These are phyloP conservation scores for Linnaemya tessellans DNA, from an alignment of 2,888 invertebrate genomes.

Conservation along the genomic window DNA sequence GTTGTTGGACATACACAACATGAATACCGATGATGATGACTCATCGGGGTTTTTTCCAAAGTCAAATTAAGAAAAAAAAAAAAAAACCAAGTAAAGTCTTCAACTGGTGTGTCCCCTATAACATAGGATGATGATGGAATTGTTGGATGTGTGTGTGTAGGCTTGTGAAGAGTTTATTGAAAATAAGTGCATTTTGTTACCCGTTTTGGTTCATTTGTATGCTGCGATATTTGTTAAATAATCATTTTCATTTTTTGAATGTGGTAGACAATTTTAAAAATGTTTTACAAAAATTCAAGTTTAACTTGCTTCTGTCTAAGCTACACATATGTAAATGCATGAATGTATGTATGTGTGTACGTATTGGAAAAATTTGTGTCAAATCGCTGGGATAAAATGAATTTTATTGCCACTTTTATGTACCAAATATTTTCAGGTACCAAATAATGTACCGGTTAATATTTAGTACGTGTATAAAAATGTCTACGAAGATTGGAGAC, in stretches of 20 bases:
- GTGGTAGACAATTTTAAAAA: background rate
- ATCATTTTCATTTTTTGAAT: conserved; percentile 28
- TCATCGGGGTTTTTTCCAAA: conserved; percentile 82
- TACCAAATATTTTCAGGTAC: background rate
- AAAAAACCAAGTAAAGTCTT: conserved; percentile 37
- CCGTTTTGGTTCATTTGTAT: conserved; percentile 56
- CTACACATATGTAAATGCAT: background rate
- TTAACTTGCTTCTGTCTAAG: background rate
- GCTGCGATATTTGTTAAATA: conserved; percentile 32
- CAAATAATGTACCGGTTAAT: conserved; percentile 4
- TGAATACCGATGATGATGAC: conserved; percentile 76
- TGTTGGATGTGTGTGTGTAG: background rate
- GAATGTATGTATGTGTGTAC: background rate
- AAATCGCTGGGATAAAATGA: too few species aligned
- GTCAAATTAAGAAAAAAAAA: conserved; percentile 59
- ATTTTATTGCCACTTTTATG: too few species aligned
- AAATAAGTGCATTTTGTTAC: conserved; percentile 19
- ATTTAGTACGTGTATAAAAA: background rate
- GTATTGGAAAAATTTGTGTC: too few species aligned
- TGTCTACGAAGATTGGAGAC: background rate
- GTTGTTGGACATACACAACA: conserved; percentile 61
- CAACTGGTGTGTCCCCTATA: conserved; percentile 64
- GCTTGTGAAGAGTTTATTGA: background rate
- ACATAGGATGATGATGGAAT: background rate
- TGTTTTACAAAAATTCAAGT: background rate